Percentiles rank a stretch among this genome's conserved stretches.
Evolutionary conservation across 2,888 invertebrate genomes (phyloP).

Genomic region (Cosmia pyralina): DNA sequence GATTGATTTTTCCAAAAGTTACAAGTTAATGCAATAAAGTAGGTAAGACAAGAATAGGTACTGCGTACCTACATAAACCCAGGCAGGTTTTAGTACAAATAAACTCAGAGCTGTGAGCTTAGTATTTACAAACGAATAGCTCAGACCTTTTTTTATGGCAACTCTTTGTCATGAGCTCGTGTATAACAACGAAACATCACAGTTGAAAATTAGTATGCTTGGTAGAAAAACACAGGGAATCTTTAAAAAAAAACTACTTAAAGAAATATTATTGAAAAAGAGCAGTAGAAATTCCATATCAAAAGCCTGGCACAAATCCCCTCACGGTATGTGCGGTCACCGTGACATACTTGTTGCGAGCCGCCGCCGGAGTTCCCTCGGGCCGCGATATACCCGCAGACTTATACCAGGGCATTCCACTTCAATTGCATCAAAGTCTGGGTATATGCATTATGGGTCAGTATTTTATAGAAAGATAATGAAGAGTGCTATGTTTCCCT

Average conservation of each 20-base stretch:
- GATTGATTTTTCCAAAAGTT: background rate
- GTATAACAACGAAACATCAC: slow-evolving; percentile 7
- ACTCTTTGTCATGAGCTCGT: slow-evolving; percentile 7
- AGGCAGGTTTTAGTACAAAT: background rate
- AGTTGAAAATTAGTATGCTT: background rate
- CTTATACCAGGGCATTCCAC: background rate
- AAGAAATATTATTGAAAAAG: background rate
- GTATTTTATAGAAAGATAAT: background rate
- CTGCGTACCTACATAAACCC: background rate
- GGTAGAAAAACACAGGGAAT: background rate
- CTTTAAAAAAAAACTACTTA: background rate
- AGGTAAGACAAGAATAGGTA: background rate
- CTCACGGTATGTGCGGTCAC: background rate
- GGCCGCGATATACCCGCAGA: slow-evolving; percentile 7
- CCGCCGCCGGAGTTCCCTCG: background rate
- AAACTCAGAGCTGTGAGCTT: background rate
- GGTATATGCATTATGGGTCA: background rate
- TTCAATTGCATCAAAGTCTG: slow-evolving; percentile 24
- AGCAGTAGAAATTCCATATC: background rate
- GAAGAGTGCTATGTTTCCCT: too few species aligned
- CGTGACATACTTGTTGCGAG: slow-evolving; percentile 1
- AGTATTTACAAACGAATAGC: background rate
- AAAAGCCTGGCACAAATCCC: background rate
- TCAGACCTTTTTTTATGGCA: background rate
- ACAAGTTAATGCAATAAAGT: background rate